Evolutionary conservation across 1,140 invertebrate genomes (phyloP).

Genomic region (Vanessa tameamea): DNA sequence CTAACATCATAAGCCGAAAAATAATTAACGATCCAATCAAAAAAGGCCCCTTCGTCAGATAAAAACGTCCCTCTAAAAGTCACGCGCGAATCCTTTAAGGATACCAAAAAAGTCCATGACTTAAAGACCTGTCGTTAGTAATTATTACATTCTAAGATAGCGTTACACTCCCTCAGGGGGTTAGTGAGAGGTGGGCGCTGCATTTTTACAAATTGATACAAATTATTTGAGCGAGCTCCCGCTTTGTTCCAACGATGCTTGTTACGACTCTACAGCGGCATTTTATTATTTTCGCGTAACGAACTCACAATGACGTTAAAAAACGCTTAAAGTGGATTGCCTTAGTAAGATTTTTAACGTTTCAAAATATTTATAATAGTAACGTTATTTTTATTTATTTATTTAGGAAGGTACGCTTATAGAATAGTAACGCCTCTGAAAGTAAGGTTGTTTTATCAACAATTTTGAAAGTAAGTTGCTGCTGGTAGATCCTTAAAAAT

Average conservation of each 20-base stretch:
- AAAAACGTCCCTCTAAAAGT: conserved; percentile 20
- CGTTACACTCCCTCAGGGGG: conserved; percentile 44
- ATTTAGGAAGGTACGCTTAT: too few relatives aligned
- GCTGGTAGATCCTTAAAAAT: too few relatives aligned
- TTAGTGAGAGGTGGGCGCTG: conserved; percentile 53
- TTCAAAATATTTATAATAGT: neutral
- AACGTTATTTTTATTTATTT: too few relatives aligned
- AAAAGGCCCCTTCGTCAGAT: conserved; percentile 15
- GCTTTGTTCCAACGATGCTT: conserved; percentile 80
- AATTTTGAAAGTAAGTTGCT: too few relatives aligned
- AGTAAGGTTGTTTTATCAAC: too few relatives aligned
- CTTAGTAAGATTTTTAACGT: neutral
- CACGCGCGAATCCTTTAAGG: conserved; percentile 26
- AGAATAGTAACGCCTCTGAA: too few relatives aligned
- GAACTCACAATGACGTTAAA: conserved; percentile 42
- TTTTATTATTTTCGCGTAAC: conserved; percentile 74
- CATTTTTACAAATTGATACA: conserved; percentile 81
- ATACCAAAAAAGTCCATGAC: conserved; percentile 28
- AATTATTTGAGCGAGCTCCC: conserved; percentile 78
- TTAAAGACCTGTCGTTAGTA: conserved; percentile 59
- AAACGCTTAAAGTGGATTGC: conserved; percentile 28
- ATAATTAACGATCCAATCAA: conserved; percentile 24
- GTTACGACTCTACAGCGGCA: conserved; percentile 76
- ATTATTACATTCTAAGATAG: conserved; percentile 69
- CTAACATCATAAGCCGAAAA: conserved; percentile 11